A percentile compares a stretch with the other conserved stretches of the same genome.
These are phyloP conservation scores for Tyto alba DNA, from an alignment of 2,113 vertebrate species.

Conservation along the genomic window DNA sequence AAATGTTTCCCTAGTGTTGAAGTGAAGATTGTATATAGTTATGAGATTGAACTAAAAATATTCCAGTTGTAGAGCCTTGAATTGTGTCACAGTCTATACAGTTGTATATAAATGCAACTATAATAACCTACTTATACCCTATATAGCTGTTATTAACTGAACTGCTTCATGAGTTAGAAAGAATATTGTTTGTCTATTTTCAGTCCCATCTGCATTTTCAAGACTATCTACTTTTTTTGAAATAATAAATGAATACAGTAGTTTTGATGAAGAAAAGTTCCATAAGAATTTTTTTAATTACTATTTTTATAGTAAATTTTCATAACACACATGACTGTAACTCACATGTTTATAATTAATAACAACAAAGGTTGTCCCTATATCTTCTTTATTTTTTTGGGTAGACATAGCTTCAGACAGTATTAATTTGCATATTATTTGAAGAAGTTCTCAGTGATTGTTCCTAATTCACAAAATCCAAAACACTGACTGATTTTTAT, in stretches of 20 bases:
- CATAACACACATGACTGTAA: background rate
- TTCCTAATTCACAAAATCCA: background rate
- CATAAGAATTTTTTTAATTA: background rate
- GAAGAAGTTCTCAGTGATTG: background rate
- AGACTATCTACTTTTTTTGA: background rate
- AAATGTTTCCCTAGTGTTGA: background rate
- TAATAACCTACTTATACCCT: background rate
- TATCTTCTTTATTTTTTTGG: background rate
- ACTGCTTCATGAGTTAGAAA: background rate
- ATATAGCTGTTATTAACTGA: background rate
- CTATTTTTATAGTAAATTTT: background rate
- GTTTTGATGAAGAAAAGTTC: background rate
- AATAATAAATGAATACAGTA: background rate
- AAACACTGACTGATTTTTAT: background rate
- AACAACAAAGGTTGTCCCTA: background rate
- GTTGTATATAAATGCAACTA: background rate
- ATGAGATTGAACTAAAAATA: background rate
- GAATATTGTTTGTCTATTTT: background rate
- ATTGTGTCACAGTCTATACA: background rate
- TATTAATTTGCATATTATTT: background rate
- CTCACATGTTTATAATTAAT: background rate
- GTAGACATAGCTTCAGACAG: background rate
- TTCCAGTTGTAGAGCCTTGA: background rate
- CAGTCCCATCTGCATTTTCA: background rate
- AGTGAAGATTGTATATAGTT: background rate